These are phyloP conservation scores for Rissa tridactyla DNA, from an alignment of 2,113 vertebrate genomes.

Conservation along the genomic window DNA sequence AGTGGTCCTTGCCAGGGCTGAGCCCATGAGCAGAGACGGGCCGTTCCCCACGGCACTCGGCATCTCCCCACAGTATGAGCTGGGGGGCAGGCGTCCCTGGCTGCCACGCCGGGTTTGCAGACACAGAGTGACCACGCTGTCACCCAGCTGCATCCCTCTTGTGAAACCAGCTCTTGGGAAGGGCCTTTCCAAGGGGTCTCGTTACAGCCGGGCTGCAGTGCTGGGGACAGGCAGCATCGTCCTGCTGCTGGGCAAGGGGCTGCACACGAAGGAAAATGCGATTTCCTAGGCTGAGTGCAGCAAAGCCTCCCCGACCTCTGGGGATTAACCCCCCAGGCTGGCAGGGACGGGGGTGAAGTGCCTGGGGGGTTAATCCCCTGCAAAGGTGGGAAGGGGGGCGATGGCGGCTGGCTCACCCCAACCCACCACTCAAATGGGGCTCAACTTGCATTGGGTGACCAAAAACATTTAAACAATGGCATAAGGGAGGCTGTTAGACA, in stretches of 20 bases:
- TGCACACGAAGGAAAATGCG: fast-evolving
- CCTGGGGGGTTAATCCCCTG: neutral
- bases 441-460: neutral
- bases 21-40: neutral
- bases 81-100: neutral
- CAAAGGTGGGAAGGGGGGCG: neutral
- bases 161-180: neutral
- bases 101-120: neutral
- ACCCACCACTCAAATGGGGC: fast-evolving
- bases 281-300: neutral
- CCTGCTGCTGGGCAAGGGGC: neutral
- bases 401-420: neutral
- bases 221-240: neutral
- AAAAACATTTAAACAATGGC: neutral
- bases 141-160: neutral
- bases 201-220: neutral
- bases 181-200: neutral
- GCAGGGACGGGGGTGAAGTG: too few species aligned
- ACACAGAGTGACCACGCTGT: neutral
- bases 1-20: neutral
- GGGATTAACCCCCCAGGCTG: neutral
- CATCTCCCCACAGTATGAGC: neutral
- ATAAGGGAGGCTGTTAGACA: too few species aligned
- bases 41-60: fast-evolving
- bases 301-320: neutral